Base-by-base conservation (phyloP, 1,140 invertebrate genomes). In the Lordiphosa mommai region DNA sequence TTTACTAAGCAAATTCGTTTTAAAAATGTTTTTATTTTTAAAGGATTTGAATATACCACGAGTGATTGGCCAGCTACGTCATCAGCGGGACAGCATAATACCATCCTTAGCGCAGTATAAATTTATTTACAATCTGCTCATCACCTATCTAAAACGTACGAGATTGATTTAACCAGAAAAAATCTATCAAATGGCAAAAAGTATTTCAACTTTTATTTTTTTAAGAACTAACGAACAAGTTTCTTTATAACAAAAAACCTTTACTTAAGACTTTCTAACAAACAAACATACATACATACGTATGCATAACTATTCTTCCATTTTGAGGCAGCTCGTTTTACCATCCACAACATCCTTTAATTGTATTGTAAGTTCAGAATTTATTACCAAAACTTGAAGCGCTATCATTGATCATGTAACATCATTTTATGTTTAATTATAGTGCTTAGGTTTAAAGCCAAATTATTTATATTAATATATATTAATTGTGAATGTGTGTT, bases 51-150 rank as follows among this genome's bases (percentile, higher is more conserved):
- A 95, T 88, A 93, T 96, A 67, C 93, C 95, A 0, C 91, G 94
- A 51, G 93, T 95, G 0, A 92, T 96, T 20, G 91, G 91, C 20
- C 90, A 94, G 56, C 91, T 96, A 13, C 91, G 96, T 36, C 93
- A 95, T 72, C 96, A 97, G 86, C 90, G 96, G 47, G 96, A 96
- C 88, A 92, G 93, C 68, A 94, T 96, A 89, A 93, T 97, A 40
- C 95, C 96, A 89, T 96, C 95, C 34, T 91, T 96, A 37, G 93
- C 94, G 41, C 96, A 97, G 88, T 98, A 97, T 90, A 93, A 93
- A 74, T 97, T 97, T 88, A 93, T 97, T n/a, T 95, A 97, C 84
- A 93, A 93, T 71, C 91, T 96, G 27, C 90, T 98, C 10, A 93
- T 96, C 43, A 93, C 95, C 64, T 97, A 97, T 89, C 88, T 97